Conservation (phyloP, 1,140 invertebrate genomes). For the Drosophila eugracilis region DNA sequence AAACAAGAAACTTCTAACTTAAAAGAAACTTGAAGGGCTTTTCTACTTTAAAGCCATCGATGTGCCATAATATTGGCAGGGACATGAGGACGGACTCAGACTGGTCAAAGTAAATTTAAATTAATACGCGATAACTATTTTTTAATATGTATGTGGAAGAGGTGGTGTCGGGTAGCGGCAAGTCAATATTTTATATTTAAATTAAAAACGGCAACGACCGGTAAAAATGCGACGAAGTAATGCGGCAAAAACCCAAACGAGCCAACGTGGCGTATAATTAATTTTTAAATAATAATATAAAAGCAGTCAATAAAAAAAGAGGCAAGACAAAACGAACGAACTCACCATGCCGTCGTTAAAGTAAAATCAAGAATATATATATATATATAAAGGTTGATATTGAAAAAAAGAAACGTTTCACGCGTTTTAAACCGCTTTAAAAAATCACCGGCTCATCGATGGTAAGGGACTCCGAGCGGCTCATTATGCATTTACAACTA, state of each 20-base stretch:
- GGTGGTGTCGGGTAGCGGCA: slow-evolving; percentile 15
- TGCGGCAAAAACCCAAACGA: slow-evolving; percentile 44
- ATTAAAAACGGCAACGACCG: slow-evolving; percentile 48
- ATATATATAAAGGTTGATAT: slow-evolving; percentile 11
- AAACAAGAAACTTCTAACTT: no score
- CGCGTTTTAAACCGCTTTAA: slow-evolving; percentile 50
- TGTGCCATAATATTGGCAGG: background rate
- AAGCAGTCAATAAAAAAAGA: slow-evolving; percentile 63
- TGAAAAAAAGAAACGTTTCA: slow-evolving; percentile 9
- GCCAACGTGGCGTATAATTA: slow-evolving; percentile 70
- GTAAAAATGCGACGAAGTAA: slow-evolving; percentile 43
- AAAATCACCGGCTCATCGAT: slow-evolving; percentile 26
- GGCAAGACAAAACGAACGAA: slow-evolving; percentile 17
- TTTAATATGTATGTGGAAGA: slow-evolving; percentile 32
- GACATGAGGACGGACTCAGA: background rate
- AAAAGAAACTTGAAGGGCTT: background rate
- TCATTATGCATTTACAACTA: slow-evolving; percentile 66
- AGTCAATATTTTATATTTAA: slow-evolving; percentile 62
- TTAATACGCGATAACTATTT: slow-evolving; percentile 56
- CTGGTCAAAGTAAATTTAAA: slow-evolving; percentile 43
- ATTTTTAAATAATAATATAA: slow-evolving; percentile 80
- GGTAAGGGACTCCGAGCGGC: slow-evolving; percentile 7
- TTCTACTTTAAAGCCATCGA: slow-evolving; percentile 19
- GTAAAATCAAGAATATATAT: slow-evolving; percentile 24
- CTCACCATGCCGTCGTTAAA: slow-evolving; percentile 19